These are phyloP conservation scores for Odiellus spinosus DNA, from an alignment of 2,888 invertebrate species.

Conservation along the genomic window DNA sequence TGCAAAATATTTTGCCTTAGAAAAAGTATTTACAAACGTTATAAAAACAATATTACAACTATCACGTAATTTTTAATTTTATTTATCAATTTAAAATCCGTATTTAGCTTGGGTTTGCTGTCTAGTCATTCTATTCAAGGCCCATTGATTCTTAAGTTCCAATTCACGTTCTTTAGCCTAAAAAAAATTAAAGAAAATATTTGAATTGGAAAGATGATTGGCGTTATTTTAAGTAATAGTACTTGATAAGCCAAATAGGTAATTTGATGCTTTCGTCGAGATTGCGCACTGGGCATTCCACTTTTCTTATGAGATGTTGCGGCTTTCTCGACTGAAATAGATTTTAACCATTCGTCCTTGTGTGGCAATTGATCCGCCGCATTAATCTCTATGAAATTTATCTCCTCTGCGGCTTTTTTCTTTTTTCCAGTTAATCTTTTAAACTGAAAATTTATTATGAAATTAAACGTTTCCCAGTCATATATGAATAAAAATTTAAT, in stretches of 20 bases:
- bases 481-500: no score
- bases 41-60: no score
- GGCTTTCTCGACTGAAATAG: conserved; percentile 13
- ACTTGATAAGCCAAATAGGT: conserved; percentile 86
- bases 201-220: no score
- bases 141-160: conserved; percentile 86
- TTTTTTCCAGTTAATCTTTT: conserved; percentile 11
- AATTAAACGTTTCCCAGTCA: no score
- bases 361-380: conserved; percentile 15
- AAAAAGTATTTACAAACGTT: no score
- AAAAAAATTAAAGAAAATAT: conserved; percentile 29
- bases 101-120: conserved; percentile 88
- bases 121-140: conserved; percentile 63
- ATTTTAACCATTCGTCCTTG: conserved; percentile 14
- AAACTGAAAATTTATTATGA: conserved; percentile 5
- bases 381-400: conserved; percentile 17
- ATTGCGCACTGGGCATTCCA: conserved; percentile 43
- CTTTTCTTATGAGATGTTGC: conserved; percentile 7
- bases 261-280: conserved; percentile 72
- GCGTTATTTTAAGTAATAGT: no score
- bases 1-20: no score
- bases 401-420: conserved; percentile 6
- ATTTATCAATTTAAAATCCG: conserved; percentile 55
- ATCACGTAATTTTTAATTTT: no score
- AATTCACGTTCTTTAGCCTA: conserved; percentile 89